phyloP scores from a whole-genome alignment of 2,113 vertebrate genomes.

The Callionymus lyra region DNA sequence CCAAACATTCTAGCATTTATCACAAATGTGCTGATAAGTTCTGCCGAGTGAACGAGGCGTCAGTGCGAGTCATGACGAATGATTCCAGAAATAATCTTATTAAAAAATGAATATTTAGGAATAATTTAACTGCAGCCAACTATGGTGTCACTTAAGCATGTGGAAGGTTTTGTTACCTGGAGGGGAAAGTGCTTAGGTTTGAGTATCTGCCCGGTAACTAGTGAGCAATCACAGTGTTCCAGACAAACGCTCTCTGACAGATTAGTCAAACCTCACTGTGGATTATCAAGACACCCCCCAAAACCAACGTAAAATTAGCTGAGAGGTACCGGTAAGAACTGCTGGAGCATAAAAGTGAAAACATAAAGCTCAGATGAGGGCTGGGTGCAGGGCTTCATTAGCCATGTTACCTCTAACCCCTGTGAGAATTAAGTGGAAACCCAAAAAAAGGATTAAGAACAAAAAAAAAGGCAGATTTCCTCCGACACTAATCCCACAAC shows the following conservation, averaged over 20 bases:
- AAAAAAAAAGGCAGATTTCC: slow-evolving; percentile 69
- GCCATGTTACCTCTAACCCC: slow-evolving; percentile 80
- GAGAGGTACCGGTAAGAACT: slow-evolving; percentile 84
- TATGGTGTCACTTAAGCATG: no score
- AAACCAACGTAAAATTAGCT: slow-evolving; percentile 69
- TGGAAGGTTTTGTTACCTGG: no score
- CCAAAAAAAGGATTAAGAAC: slow-evolving; percentile 53
- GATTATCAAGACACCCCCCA: slow-evolving; percentile 63
- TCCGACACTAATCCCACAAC: slow-evolving; percentile 69
- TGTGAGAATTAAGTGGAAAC: slow-evolving; percentile 77
- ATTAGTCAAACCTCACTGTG: slow-evolving; percentile 72
- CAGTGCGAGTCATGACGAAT: slow-evolving; percentile 5
- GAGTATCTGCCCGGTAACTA: not conserved
- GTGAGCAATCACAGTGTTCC: slow-evolving; percentile 6
- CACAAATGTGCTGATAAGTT: slow-evolving; percentile 14
- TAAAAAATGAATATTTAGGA: no score
- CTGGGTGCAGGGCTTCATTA: slow-evolving; percentile 77
- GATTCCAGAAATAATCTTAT: no score
- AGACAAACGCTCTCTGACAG: slow-evolving; percentile 43
- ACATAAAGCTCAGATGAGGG: slow-evolving; percentile 79
- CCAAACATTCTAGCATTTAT: no score
- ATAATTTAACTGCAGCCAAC: no score
- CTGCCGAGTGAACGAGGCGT: slow-evolving; percentile 1
- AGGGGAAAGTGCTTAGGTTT: not conserved
- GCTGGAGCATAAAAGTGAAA: slow-evolving; percentile 70